Conservation (phyloP, 92 coral and sea anemone species). For the Porites divaricata region DNA sequence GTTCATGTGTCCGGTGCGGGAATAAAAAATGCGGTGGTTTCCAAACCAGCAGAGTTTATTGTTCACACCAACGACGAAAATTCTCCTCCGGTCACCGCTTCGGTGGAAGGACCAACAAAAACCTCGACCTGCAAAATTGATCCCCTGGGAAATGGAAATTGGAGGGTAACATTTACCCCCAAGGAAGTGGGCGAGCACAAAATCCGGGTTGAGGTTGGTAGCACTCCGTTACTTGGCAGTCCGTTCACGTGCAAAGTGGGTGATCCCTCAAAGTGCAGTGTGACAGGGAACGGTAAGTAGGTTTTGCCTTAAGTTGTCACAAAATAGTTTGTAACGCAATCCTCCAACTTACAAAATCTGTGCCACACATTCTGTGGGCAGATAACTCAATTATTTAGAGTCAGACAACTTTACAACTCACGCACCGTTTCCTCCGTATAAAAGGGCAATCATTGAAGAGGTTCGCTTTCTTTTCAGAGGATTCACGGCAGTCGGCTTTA, state of each 20-base stretch:
- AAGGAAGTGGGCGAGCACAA: constrained; percentile 92
- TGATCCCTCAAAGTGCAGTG: constrained; percentile 79
- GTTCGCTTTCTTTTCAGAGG: constrained; percentile 59
- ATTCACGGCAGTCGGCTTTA: constrained; percentile 59
- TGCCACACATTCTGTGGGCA: background rate
- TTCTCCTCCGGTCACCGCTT: constrained; percentile 80
- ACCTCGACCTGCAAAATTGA: constrained; percentile 66
- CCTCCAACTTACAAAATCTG: no score
- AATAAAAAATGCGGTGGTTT: constrained; percentile 76
- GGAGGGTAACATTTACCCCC: constrained; percentile 76
- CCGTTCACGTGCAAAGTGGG: constrained; percentile 94
- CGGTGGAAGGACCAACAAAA: constrained; percentile 80
- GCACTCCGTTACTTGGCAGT: constrained; percentile 81
- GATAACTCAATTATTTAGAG: background rate
- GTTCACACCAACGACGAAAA: constrained; percentile 74
- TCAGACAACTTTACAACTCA: no score
- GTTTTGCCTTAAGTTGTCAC: background rate
- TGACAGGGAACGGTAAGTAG: constrained; percentile 67
- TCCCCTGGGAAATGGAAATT: constrained; percentile 67
- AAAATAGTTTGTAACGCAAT: background rate
- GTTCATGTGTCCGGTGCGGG: constrained; percentile 74
- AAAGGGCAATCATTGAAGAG: background rate
- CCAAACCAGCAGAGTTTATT: constrained; percentile 85
- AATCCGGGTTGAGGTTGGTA: constrained; percentile 82
- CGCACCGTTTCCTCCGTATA: no score